Conservation (phyloP, 1,140 invertebrate species). For the Varroa destructor region DNA sequence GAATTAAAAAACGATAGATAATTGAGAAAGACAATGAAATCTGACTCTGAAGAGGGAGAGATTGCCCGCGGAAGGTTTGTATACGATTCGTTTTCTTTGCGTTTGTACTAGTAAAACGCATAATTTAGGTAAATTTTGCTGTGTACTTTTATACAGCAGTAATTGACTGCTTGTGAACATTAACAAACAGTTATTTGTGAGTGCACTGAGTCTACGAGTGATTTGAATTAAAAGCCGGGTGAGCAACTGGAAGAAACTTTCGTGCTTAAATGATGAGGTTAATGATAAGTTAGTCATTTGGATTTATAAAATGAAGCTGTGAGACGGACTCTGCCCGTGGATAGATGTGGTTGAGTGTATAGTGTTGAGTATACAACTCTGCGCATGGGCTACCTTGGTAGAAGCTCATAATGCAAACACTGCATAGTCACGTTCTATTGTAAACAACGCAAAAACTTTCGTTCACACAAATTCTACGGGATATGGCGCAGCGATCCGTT, state of each 20-base stretch:
- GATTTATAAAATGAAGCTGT: too few relatives aligned
- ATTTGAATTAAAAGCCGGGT: not conserved
- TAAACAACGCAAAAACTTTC: too few relatives aligned
- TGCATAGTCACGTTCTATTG: too few relatives aligned
- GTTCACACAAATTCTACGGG: too few relatives aligned
- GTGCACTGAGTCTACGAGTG: not conserved
- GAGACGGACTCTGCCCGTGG: too few relatives aligned
- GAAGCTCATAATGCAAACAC: too few relatives aligned
- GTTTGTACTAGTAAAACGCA: not conserved
- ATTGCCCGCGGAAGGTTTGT: slow-evolving; percentile 18
- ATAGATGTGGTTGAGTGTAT: too few relatives aligned
- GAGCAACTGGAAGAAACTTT: not conserved
- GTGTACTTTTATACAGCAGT: not conserved
- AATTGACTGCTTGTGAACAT: not conserved
- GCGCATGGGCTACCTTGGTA: too few relatives aligned
- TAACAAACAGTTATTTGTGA: not conserved
- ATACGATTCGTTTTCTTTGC: not conserved
- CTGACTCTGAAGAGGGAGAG: slow-evolving; percentile 20
- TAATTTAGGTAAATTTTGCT: not conserved
- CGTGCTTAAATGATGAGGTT: not conserved
- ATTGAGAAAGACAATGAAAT: not conserved
- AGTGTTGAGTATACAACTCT: too few relatives aligned
- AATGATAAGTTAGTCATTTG: too few relatives aligned
- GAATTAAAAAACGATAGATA: too few relatives aligned
- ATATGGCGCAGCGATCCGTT: too few relatives aligned